These are phyloP conservation scores for Trichomalopsis sarcophagae DNA, from an alignment of 1,140 invertebrate genomes.

Conservation along the genomic window DNA sequence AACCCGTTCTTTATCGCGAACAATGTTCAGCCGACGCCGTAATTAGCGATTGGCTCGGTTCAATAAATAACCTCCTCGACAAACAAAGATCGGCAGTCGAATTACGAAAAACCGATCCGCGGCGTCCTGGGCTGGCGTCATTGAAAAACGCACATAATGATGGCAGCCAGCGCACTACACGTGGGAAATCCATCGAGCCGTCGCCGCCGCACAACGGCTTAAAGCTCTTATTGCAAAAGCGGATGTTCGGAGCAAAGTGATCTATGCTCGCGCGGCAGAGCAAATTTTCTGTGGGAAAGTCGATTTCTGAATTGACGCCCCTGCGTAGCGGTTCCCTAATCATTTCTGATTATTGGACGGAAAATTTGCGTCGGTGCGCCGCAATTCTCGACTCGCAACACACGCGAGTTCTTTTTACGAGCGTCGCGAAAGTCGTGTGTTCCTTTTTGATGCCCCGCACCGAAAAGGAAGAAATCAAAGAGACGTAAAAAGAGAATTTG, in stretches of 20 bases:
- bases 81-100: neutral
- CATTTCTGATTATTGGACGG: conserved; percentile 17
- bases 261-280: neutral
- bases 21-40: too few relatives aligned
- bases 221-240: conserved; percentile 33
- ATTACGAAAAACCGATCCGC: neutral
- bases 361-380: conserved; percentile 19
- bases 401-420: neutral
- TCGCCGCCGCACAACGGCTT: neutral
- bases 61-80: neutral
- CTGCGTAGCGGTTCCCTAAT: conserved; percentile 19
- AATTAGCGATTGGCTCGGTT: neutral
- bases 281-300: conserved; percentile 44
- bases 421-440: neutral
- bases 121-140: neutral
- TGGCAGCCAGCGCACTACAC: neutral
- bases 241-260: conserved; percentile 38
- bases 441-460: conserved; percentile 26
- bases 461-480: neutral
- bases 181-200: conserved; percentile 42
- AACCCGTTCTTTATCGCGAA: too few relatives aligned
- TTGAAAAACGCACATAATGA: conserved; percentile 35
- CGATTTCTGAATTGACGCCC: conserved; percentile 40
- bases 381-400: neutral
- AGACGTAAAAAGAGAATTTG: conserved; percentile 35